phyloP scores from a whole-genome alignment of 1,140 invertebrate species.

The Tetragonula clypearis region DNA sequence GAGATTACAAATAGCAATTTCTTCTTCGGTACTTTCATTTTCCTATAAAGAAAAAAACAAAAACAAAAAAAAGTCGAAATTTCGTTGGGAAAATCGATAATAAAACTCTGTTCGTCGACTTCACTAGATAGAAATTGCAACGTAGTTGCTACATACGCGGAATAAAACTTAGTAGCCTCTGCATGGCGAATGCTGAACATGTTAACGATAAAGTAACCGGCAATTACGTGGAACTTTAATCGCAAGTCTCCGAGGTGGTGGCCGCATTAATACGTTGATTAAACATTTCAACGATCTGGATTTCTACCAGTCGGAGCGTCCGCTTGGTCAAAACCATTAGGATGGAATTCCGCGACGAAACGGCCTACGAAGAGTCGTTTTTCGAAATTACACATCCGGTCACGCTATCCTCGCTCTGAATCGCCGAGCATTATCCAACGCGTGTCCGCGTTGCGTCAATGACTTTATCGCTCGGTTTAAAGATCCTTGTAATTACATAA shows the following conservation, averaged over 20 bases:
- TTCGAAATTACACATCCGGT: conserved; percentile 64
- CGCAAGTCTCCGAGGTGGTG: not conserved
- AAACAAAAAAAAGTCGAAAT: too few relatives aligned
- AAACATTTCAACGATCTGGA: conserved; percentile 29
- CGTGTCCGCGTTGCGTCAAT: conserved; percentile 62
- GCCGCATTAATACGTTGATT: conserved; percentile 29
- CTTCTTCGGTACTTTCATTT: too few relatives aligned
- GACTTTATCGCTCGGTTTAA: conserved; percentile 48
- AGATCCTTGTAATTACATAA: conserved; percentile 56
- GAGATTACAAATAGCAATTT: not conserved
- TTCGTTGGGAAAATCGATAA: not conserved
- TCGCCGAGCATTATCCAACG: conserved; percentile 54
- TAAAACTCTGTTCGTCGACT: not conserved
- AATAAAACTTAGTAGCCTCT: not conserved
- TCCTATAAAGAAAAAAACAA: too few relatives aligned
- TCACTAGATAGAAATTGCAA: not conserved
- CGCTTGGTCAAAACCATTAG: conserved; percentile 5
- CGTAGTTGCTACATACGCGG: not conserved
- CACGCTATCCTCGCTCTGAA: conserved; percentile 58
- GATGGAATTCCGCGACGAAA: conserved; percentile 48
- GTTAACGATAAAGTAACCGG: conserved; percentile 16
- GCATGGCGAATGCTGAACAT: not conserved
- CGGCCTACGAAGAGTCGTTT: conserved; percentile 41
- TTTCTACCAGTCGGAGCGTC: not conserved
- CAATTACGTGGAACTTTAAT: conserved; percentile 16